Evolutionary conservation across 2,888 invertebrate genomes (phyloP).

Genomic region (Alloplasta piceator): DNA sequence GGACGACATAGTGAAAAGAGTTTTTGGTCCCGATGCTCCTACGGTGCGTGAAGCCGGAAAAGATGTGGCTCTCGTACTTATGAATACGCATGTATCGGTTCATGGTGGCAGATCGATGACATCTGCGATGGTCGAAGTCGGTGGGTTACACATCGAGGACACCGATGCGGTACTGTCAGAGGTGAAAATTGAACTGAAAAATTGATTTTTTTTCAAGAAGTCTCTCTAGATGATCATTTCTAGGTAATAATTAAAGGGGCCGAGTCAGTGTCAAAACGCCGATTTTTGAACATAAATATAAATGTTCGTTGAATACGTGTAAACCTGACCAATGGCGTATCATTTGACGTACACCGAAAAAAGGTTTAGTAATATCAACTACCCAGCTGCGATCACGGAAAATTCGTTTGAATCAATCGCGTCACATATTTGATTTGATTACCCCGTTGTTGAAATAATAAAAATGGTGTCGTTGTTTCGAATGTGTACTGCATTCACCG

Average conservation of each 20-base stretch:
- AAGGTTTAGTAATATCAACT: no score
- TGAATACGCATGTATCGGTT: conserved; percentile 84
- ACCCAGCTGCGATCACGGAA: no score
- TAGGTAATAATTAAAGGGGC: neutral
- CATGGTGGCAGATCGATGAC: conserved; percentile 83
- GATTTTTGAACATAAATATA: no score
- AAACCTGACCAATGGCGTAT: no score
- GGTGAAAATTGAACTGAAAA: conserved; percentile 62
- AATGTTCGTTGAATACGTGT: no score
- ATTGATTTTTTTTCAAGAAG: neutral
- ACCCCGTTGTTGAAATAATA: no score
- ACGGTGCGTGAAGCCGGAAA: conserved; percentile 82
- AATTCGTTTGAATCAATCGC: no score
- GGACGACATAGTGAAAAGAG: conserved; percentile 68
- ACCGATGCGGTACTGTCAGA: conserved; percentile 64
- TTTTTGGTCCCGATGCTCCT: conserved; percentile 77
- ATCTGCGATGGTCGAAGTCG: conserved; percentile 84
- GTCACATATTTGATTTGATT: no score
- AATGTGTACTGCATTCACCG: no score
- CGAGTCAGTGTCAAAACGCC: no score
- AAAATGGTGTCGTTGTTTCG: no score
- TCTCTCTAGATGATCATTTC: neutral
- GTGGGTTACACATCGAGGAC: conserved; percentile 84
- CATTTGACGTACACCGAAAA: no score
- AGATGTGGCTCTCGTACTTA: conserved; percentile 83